Base-by-base conservation (phyloP, 2,888 invertebrate species). In the Slavum lentiscoides region DNA sequence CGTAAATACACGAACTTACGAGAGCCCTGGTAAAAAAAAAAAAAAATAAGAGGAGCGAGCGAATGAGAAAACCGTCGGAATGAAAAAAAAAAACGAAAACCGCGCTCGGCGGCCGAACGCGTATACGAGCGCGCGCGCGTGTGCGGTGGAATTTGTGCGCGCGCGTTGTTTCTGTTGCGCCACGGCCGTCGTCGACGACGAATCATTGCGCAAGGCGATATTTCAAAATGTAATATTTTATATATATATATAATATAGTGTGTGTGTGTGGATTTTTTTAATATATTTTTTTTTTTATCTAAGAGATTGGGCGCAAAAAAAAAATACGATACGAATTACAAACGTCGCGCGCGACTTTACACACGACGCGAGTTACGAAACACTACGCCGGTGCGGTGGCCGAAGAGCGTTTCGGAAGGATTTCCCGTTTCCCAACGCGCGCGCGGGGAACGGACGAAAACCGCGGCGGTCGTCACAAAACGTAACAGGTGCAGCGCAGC, bases 261-360 rank as follows among this genome's bases (percentile, higher is more conserved):
- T n/a, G n/a, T n/a, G 30, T 30, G 30, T 30, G 30, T 30, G 30
- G 30, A 30, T 30, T 30, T 30, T 30, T n/a, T n/a, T n/a, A n/a
- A n/a, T n/a, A n/a, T n/a, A n/a, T n/a, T n/a, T n/a, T n/a, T n/a
- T n/a, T n/a, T n/a, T 30, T 2, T 30, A 30, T 30, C 30, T 1
- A 30, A 30, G 75, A 75, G 75, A 67, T 75, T 75, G 75, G 75
- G 67, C 75, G 75, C 67, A 59, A 75, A 74, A 75, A 75, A 23
- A 67, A 75, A 75, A 75, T 4, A 75, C 67, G 30, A 75, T 9
- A 75, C 67, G n/a, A 75, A 75, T 75, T 75, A 75, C 67, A 43
- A 75, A 23, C 58, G 21, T 64, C 67, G 75, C 43, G 43, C 43
- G 43, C 0, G 43, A n/a, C n/a, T 9, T 43, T 9, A 43, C 43